Evolutionary conservation across 2,113 vertebrate genomes (phyloP).

Genomic region (Protomyctophum bolini): DNA sequence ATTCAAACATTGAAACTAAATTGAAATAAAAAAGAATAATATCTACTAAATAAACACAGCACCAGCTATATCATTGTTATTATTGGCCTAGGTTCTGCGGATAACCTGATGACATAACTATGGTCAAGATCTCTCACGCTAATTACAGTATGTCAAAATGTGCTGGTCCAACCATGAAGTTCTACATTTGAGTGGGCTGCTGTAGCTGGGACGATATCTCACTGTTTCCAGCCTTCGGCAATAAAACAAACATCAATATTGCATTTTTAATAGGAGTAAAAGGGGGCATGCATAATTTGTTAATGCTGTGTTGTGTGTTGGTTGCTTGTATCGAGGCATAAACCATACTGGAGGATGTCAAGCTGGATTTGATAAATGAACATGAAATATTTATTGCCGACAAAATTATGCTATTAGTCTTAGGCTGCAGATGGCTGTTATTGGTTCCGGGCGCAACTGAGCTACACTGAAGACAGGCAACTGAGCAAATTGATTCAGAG

Average conservation of each 20-base stretch:
- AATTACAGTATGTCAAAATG: constrained; percentile 51
- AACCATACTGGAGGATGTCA: constrained; percentile 36
- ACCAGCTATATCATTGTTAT: constrained; percentile 12
- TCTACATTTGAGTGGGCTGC: constrained; percentile 47
- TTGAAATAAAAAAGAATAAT: no score
- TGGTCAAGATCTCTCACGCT: constrained; percentile 37
- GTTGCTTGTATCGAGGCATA: constrained; percentile 26
- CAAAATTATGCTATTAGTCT: constrained; percentile 17
- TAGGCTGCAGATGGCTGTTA: constrained; percentile 29
- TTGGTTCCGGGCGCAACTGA: background rate
- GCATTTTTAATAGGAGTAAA: constrained; percentile 59
- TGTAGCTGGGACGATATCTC: constrained; percentile 41
- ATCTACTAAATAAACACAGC: no score
- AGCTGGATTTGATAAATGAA: constrained; percentile 27
- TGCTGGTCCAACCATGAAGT: constrained; percentile 32
- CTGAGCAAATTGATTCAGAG: constrained; percentile 10
- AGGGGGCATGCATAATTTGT: constrained; percentile 55
- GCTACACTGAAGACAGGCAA: background rate
- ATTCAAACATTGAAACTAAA: no score
- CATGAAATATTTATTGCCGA: constrained; percentile 3
- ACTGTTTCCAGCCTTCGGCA: constrained; percentile 46
- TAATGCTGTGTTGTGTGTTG: constrained; percentile 34
- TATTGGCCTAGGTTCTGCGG: constrained; percentile 27
- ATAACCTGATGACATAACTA: constrained; percentile 47
- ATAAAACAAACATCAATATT: constrained; percentile 61